These are phyloP conservation scores for Drosophila auraria DNA, from an alignment of 1,140 invertebrate species.

Conservation along the genomic window DNA sequence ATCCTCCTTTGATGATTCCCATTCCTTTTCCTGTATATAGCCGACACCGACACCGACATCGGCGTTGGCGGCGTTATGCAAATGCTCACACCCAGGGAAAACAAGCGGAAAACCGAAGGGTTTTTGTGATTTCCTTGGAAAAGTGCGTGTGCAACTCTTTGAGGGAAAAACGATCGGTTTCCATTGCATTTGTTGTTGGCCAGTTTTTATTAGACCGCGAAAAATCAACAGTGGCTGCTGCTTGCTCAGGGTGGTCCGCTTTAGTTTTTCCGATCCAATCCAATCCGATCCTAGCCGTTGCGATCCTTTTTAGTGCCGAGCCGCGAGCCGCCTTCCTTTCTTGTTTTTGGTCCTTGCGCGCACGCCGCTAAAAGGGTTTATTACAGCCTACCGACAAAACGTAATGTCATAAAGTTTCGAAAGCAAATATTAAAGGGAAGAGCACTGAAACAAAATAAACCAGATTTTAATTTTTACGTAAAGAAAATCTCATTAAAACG, in stretches of 20 bases:
- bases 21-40: not conserved
- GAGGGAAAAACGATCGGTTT: conserved; percentile 39
- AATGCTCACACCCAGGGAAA: conserved; percentile 56
- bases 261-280: conserved; percentile 16
- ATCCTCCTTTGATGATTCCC: not conserved
- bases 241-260: conserved; percentile 60
- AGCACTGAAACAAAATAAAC: conserved; percentile 3
- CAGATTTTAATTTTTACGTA: not conserved
- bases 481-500: not conserved
- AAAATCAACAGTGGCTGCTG: conserved; percentile 80
- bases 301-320: conserved; percentile 5
- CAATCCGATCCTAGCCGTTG: conserved; percentile 2
- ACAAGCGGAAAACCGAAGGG: conserved; percentile 59
- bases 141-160: conserved; percentile 74
- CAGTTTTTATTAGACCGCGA: conserved; percentile 80
- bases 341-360: conserved; percentile 49
- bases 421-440: conserved; percentile 36
- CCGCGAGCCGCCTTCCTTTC: conserved; percentile 26
- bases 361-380: conserved; percentile 75
- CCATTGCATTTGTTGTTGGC: conserved; percentile 28
- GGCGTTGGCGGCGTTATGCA: conserved; percentile 53
- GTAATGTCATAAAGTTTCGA: conserved; percentile 62
- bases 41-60: conserved; percentile 9
- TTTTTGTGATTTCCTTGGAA: conserved; percentile 73
- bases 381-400: conserved; percentile 65